phyloP scores from a whole-genome alignment of 2,888 invertebrate genomes.

The Hydroisotoma schaefferi region DNA sequence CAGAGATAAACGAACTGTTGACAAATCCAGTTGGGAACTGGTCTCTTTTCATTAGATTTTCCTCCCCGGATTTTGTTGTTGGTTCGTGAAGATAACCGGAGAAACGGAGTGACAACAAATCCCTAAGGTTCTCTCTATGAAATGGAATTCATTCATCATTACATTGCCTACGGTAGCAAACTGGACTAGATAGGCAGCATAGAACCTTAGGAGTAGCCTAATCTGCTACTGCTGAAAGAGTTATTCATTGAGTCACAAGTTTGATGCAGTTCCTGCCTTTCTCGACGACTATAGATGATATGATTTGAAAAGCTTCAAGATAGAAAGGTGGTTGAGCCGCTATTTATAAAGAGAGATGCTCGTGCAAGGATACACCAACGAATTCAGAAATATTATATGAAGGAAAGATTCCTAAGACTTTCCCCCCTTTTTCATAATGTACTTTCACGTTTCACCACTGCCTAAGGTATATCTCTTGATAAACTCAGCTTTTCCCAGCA shows the following conservation, averaged over 20 bases:
- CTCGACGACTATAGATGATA: no score
- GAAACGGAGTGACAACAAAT: slow-evolving; percentile 5
- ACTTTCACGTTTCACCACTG: no score
- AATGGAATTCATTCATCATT: slow-evolving; percentile 15
- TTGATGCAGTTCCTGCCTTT: no score
- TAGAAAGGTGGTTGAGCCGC: neutral
- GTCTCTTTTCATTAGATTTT: slow-evolving; percentile 6
- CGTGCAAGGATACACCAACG: no score
- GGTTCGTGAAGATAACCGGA: slow-evolving; percentile 4
- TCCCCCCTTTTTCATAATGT: neutral
- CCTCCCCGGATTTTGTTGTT: neutral
- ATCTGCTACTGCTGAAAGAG: neutral
- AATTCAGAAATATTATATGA: no score
- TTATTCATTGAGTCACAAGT: no score
- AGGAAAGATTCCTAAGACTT: neutral
- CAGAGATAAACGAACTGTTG: slow-evolving; percentile 11
- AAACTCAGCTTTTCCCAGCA: neutral
- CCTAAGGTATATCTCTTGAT: no score
- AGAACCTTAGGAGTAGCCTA: neutral
- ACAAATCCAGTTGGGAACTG: slow-evolving; percentile 11
- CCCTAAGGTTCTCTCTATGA: slow-evolving; percentile 4
- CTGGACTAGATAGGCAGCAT: neutral
- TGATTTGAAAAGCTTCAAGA: neutral
- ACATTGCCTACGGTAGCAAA: neutral
- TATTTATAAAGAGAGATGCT: no score